Evolutionary conservation across 2,888 invertebrate genomes (phyloP), one percentile per base, ranked within the genome.

Genomic region (Troides aeacus): DNA sequence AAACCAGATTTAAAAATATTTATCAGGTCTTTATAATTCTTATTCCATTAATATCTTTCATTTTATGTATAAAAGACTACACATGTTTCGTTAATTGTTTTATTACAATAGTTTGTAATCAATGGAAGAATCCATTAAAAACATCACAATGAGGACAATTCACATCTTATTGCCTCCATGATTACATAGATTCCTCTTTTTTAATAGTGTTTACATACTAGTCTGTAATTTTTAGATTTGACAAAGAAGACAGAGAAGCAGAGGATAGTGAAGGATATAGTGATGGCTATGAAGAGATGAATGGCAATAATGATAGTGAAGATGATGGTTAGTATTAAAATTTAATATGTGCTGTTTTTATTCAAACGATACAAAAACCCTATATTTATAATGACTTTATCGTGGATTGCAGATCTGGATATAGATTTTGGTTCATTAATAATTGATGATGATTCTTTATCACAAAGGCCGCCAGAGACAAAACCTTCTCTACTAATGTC

Each of bases 231-330:
- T 88, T 59, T 89, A 94, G 96, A 71, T 95, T 94, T 82, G 96
- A 96, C 82, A 94, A 94, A 74, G 95, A 96, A 61, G 97, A 97
- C 77, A 94, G 95, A 77, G 97, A 97, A 84, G 96, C 95, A 58
- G 97, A 96, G 74, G 97, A 96, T 77, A 96, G 95, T 81, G 96
- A 96, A 79, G 94, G 93, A 30, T 96, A 95, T 66, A 97, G 97
- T 74, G 97, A 97, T 79, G 97, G 97, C 74, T 97, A 97, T 79
- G 96, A 94, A 85, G 88, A 90, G 78, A 82, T 92, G 84, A 96
- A 96, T 81, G 96, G 96, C 75, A 96, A 96, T 79, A 96, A 96
- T 77, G 96, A 95, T 73, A 95, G 94, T 75, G 95, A 95, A 73
- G 95, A 95, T 74, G 95, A 95, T 78, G 94, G 93, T 78, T 91